Percentiles rank a stretch among this genome's conserved stretches.
These are phyloP conservation scores for Phymastichus coffea DNA, from an alignment of 1,140 invertebrate genomes.

Conservation along the genomic window DNA sequence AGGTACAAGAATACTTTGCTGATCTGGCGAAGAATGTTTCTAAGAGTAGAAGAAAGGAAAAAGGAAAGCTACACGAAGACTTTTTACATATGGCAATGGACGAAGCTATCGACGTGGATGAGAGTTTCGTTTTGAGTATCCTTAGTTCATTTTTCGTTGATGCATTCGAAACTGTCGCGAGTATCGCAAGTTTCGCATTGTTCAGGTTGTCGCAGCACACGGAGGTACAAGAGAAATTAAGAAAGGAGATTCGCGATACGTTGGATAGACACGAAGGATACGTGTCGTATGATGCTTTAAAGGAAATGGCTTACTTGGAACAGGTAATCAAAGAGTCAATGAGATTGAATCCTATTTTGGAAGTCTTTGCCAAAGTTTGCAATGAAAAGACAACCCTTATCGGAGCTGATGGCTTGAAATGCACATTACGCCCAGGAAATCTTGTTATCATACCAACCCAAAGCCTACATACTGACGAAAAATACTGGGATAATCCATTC, in stretches of 20 bases:
- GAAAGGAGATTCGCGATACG: conserved; percentile 22
- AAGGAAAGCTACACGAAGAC: conserved; percentile 1
- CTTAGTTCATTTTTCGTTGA: conserved; percentile 34
- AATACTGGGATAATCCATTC: conserved; percentile 56
- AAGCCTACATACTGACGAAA: conserved; percentile 55
- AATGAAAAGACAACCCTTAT: conserved; percentile 25
- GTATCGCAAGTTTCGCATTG: conserved; percentile 14
- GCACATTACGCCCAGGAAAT: conserved; percentile 25
- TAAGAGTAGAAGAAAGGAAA: background rate
- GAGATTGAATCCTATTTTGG: conserved; percentile 22
- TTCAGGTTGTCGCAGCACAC: conserved; percentile 20
- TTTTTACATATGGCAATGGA: conserved; percentile 30
- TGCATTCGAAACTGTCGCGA: conserved; percentile 27
- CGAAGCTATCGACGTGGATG: background rate
- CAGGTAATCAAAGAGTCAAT: conserved; percentile 35
- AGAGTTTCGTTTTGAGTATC: conserved; percentile 1
- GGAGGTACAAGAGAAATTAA: conserved; percentile 29
- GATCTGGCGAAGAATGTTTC: background rate
- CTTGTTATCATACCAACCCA: conserved; percentile 47
- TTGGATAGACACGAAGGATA: conserved; percentile 25
- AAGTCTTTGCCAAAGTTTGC: conserved; percentile 28
- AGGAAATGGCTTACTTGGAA: conserved; percentile 37
- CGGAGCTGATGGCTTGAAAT: conserved; percentile 35
- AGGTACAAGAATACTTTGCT: background rate
- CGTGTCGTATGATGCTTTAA: conserved; percentile 28